Conservation (phyloP, 2,113 vertebrate species). For the Stercorarius parasiticus region DNA sequence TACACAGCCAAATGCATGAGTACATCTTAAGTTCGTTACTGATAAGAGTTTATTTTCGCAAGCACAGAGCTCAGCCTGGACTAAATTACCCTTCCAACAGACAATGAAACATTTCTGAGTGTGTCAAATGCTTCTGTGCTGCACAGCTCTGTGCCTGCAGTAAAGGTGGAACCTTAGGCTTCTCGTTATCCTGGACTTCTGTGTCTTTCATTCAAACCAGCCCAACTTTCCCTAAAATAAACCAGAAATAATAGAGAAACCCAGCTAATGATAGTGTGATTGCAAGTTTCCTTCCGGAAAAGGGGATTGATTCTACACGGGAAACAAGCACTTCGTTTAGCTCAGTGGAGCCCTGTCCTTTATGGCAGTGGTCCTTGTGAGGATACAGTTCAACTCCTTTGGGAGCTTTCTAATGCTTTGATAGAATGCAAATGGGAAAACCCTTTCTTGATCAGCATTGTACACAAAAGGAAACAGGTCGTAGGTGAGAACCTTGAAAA, state of each 20-base stretch:
- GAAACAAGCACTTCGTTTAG: not conserved
- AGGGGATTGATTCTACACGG: not conserved
- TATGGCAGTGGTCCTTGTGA: not conserved
- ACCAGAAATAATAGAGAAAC: not conserved
- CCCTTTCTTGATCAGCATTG: not conserved
- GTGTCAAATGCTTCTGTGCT: not conserved
- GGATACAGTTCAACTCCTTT: not conserved
- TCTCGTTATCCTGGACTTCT: not conserved
- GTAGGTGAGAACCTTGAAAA: not conserved
- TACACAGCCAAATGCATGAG: not conserved
- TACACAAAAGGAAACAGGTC: not conserved
- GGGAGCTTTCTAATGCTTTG: not conserved
- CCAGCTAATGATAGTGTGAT: not conserved
- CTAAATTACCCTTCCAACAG: not conserved
- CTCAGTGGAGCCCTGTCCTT: not conserved
- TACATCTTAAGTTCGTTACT: not conserved
- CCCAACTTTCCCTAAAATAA: not conserved
- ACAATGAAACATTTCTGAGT: not conserved
- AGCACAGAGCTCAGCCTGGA: not conserved
- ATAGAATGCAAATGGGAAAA: not conserved
- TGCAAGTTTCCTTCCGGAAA: not conserved
- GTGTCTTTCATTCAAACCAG: not conserved
- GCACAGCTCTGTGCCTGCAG: not conserved
- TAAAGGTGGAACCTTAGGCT: not conserved
- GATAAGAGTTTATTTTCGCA: not conserved